phyloP scores from a whole-genome alignment of 2,797 vertebrate species.

The Sparidentex hasta region DNA sequence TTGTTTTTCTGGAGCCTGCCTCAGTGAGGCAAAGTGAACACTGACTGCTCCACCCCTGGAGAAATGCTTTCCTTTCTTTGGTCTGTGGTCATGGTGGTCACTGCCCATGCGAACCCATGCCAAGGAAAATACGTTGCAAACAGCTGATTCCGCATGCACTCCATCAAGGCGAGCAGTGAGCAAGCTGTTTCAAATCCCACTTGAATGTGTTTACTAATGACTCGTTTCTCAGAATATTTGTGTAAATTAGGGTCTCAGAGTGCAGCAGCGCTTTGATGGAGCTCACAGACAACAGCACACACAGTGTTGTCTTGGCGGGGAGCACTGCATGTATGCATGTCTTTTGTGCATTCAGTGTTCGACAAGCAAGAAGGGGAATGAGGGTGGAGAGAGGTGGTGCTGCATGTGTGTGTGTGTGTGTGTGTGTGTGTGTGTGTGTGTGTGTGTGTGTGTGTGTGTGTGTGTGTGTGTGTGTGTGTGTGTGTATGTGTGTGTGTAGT shows the following conservation, averaged over 20 bases:
- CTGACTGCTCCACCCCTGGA: constrained; percentile 45
- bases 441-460: constrained; percentile 28
- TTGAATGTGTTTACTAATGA: constrained; percentile 66
- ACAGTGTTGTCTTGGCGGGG: constrained; percentile 30
- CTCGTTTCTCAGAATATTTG: constrained; percentile 58
- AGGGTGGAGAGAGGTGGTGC: constrained; percentile 35
- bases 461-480: constrained; percentile 10
- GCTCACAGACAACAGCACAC: constrained; percentile 33
- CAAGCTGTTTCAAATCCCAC: constrained; percentile 57
- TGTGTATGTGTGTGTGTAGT: constrained; percentile 26
- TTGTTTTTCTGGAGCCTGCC: constrained; percentile 48
- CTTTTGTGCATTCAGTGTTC: constrained; percentile 67
- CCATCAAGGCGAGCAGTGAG: constrained; percentile 50
- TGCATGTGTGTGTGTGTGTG: constrained; percentile 9
- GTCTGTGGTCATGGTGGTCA: constrained; percentile 55
- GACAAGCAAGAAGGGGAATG: constrained; percentile 57
- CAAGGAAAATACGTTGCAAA: constrained; percentile 77
- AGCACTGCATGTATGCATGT: constrained; percentile 47
- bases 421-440: constrained; percentile 21
- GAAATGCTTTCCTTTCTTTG: constrained; percentile 73
- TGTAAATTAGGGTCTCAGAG: constrained; percentile 58
- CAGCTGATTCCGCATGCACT: constrained; percentile 65
- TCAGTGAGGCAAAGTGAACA: constrained; percentile 33
- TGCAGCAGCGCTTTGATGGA: constrained; percentile 48
- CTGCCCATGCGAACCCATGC: constrained; percentile 47